A percentile compares a stretch with the other conserved stretches of the same genome.
Evolutionary conservation across 2,113 vertebrate species (phyloP).

Genomic region (Callaeas wilsoni): DNA sequence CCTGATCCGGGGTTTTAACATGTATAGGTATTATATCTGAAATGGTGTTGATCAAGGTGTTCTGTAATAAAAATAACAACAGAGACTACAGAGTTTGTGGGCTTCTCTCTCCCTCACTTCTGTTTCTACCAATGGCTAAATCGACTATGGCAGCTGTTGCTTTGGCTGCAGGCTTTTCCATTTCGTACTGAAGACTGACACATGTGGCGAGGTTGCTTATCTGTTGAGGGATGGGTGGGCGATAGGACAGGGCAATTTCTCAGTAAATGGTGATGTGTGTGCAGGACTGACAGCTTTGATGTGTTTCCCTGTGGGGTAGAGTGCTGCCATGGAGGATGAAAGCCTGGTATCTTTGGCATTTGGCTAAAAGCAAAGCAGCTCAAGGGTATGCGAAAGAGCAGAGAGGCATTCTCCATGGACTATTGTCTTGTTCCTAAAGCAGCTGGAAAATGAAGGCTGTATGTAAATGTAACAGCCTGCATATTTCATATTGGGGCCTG

Average conservation of each 20-base stretch:
- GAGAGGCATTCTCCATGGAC: background rate
- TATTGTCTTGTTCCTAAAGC: background rate
- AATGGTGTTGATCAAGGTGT: background rate
- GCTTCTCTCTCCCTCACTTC: background rate
- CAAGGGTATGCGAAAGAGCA: background rate
- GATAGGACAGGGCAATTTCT: background rate
- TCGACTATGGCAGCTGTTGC: background rate
- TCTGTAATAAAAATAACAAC: background rate
- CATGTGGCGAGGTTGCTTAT: background rate
- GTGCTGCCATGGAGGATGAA: background rate
- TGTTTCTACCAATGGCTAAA: background rate
- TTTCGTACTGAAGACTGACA: background rate
- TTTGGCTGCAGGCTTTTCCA: slow-evolving; percentile 1
- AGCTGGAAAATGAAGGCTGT: background rate
- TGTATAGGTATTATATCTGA: background rate
- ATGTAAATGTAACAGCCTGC: background rate
- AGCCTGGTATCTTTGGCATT: background rate
- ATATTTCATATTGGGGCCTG: background rate
- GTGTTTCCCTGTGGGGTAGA: background rate
- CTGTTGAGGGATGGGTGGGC: background rate
- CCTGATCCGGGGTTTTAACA: background rate
- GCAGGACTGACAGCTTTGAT: background rate
- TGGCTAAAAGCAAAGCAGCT: background rate
- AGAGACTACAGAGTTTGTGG: background rate
- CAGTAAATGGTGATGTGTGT: background rate